phyloP scores from a whole-genome alignment of 2,888 invertebrate genomes.

The Xylota segnis region DNA sequence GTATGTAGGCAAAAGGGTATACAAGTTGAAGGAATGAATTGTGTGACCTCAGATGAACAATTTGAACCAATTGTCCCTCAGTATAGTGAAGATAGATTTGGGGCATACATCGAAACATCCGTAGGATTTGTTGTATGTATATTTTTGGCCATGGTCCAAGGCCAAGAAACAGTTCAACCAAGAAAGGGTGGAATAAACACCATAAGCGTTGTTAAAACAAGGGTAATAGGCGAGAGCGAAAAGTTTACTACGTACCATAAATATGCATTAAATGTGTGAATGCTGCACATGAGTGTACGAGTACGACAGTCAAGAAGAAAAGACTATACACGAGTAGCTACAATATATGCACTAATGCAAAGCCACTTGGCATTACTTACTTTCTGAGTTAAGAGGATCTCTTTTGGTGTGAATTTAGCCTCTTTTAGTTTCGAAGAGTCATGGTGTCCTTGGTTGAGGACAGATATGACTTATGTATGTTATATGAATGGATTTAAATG shows the following conservation, averaged over 20 bases:
- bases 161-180: constrained; percentile 53
- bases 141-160: constrained; percentile 57
- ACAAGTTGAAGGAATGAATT: constrained; percentile 5
- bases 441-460: constrained; percentile 9
- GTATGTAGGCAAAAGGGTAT: background rate
- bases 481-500: background rate
- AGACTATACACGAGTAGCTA: constrained; percentile 2
- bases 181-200: constrained; percentile 53
- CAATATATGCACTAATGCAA: constrained; percentile 22
- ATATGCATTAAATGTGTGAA: constrained; percentile 38
- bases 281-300: constrained; percentile 19
- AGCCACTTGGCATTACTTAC: constrained; percentile 46
- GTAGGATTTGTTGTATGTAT: constrained; percentile 35
- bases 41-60: constrained; percentile 6
- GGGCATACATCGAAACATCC: constrained; percentile 13
- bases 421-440: background rate
- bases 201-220: constrained; percentile 60
- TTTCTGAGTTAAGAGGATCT: constrained; percentile 17
- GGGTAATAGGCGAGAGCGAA: constrained; percentile 46
- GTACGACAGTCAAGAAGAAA: constrained; percentile 8
- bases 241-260: constrained; percentile 43
- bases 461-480: constrained; percentile 3
- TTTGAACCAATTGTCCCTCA: background rate
- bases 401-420: constrained; percentile 18
- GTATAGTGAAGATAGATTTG: background rate